These are phyloP conservation scores for Nesoenas mayeri DNA, from an alignment of 2,113 vertebrate genomes.

Conservation along the genomic window DNA sequence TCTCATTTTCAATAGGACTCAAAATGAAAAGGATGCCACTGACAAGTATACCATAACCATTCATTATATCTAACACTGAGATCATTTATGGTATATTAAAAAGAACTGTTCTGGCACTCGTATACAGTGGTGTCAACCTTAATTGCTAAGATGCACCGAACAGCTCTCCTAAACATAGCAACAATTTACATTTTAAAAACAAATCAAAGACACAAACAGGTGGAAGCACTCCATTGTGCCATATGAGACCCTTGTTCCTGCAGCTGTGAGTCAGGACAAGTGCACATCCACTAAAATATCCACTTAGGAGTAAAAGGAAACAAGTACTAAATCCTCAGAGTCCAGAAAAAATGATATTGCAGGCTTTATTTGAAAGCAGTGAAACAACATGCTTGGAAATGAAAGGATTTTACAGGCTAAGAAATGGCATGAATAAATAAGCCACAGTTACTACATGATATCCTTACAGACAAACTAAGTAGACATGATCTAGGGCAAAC, in stretches of 20 bases:
- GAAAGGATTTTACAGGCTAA: background rate
- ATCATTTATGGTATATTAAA: slow-evolving; percentile 18
- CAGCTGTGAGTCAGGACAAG: background rate
- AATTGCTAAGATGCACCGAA: slow-evolving; percentile 20
- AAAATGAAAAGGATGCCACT: background rate
- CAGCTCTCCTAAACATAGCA: slow-evolving; percentile 33
- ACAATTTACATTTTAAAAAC: slow-evolving; percentile 50
- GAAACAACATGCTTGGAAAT: background rate
- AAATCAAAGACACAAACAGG: slow-evolving; percentile 37
- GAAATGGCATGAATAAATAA: background rate
- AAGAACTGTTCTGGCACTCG: slow-evolving; percentile 18
- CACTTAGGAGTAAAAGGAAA: background rate
- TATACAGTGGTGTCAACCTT: slow-evolving; percentile 27
- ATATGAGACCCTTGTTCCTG: background rate
- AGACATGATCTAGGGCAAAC: background rate
- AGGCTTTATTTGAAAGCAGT: background rate
- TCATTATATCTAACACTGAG: slow-evolving; percentile 15
- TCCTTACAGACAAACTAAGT: background rate
- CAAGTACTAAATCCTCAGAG: background rate
- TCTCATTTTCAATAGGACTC: slow-evolving; percentile 8
- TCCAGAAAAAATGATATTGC: background rate
- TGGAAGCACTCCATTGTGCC: slow-evolving; percentile 33
- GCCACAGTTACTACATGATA: background rate
- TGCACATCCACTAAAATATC: background rate
- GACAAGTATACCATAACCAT: slow-evolving; percentile 10